phyloP scores from a whole-genome alignment of 2,888 invertebrate genomes.

The Poecilus cupreus region DNA sequence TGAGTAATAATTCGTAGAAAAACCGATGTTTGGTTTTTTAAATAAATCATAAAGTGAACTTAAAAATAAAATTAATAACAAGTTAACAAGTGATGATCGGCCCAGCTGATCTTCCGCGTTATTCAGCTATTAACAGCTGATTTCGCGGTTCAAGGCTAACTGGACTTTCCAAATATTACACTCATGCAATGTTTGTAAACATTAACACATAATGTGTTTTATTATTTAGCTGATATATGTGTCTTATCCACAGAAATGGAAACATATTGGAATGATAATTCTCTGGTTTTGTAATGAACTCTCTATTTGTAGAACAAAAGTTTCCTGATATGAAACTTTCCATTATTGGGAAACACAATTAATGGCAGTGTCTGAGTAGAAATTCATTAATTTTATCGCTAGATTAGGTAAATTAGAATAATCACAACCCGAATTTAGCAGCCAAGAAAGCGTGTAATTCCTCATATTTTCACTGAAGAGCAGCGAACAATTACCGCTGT shows the following conservation, averaged over 20 bases:
- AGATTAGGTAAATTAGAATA: neutral
- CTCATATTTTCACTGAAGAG: no score
- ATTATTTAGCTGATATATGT: no score
- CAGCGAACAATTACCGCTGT: no score
- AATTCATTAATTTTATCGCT: neutral
- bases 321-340: neutral
- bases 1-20: neutral
- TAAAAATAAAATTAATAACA: no score
- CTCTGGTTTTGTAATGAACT: neutral
- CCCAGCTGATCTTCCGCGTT: neutral
- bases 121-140: slow-evolving; percentile 15
- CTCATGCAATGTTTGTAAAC: slow-evolving; percentile 38
- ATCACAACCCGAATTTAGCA: neutral
- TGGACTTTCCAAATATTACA: slow-evolving; percentile 19
- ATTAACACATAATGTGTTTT: neutral
- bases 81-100: neutral
- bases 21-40: neutral
- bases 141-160: slow-evolving; percentile 11
- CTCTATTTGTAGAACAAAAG: neutral
- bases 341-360: neutral
- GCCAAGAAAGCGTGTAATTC: no score
- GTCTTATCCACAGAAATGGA: no score
- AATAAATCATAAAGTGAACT: neutral
- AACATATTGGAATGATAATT: neutral
- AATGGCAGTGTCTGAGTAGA: neutral